These are phyloP conservation scores for Urosaurus nigricauda DNA, from an alignment of 2,797 vertebrate genomes.

Conservation along the genomic window DNA sequence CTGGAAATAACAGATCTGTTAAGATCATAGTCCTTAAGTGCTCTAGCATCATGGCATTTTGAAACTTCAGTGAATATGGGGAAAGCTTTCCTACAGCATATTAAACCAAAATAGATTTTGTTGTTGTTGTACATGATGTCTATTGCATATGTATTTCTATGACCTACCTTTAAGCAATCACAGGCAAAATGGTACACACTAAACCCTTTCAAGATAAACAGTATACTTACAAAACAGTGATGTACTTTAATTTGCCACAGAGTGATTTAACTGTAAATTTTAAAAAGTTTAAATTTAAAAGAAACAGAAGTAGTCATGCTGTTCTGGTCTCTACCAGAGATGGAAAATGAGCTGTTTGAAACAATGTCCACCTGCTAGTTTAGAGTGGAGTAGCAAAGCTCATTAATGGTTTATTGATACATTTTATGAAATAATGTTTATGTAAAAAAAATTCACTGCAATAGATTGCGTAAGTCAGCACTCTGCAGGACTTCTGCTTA, in stretches of 20 bases:
- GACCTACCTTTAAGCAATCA: accelerated
- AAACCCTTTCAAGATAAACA: neutral
- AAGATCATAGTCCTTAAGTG: neutral
- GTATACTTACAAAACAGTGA: neutral
- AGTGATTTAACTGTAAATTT: slow-evolving; percentile 29
- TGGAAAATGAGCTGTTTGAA: slow-evolving; percentile 49
- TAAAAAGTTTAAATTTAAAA: neutral
- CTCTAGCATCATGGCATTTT: neutral
- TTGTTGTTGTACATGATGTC: neutral
- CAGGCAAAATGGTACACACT: neutral
- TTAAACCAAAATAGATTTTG: neutral
- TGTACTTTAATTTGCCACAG: neutral
- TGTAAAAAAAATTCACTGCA: slow-evolving; percentile 69
- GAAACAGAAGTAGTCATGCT: neutral
- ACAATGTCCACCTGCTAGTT: slow-evolving; percentile 46
- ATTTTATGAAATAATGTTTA: slow-evolving; percentile 59
- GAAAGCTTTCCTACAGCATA: neutral
- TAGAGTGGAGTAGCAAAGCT: slow-evolving; percentile 34
- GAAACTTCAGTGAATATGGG: neutral
- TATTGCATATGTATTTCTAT: neutral
- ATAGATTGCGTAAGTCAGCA: slow-evolving; percentile 62
- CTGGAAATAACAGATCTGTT: neutral
- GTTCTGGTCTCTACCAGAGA: slow-evolving; percentile 40
- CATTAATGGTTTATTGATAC: slow-evolving; percentile 68
- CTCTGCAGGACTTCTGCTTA: slow-evolving; percentile 58